These are phyloP conservation scores for Myotis pilosus DNA, from an alignment of 2,797 vertebrate species.

Conservation along the genomic window DNA sequence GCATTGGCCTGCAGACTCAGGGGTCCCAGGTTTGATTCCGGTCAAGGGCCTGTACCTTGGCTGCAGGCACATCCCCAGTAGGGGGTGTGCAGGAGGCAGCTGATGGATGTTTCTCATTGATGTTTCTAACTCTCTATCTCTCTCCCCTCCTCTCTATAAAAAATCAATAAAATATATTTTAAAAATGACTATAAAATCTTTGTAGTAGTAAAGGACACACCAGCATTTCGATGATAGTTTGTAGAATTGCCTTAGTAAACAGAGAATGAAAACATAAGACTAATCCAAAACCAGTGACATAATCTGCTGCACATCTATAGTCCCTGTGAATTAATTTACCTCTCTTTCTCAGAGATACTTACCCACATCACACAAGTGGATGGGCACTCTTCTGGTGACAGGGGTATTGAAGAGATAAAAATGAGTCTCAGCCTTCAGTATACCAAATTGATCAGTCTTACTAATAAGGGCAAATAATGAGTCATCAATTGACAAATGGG, in stretches of 20 bases:
- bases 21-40: too few relatives aligned
- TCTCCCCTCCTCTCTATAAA: too few relatives aligned
- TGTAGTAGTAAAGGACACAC: conserved; percentile 11
- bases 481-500: conserved; percentile 22
- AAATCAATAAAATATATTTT: neutral
- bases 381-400: neutral
- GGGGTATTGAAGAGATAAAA: neutral
- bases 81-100: too few relatives aligned
- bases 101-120: too few relatives aligned
- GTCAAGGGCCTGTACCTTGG: too few relatives aligned
- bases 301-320: neutral
- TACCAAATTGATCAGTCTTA: neutral
- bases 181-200: conserved; percentile 36
- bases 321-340: neutral
- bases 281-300: conserved; percentile 24
- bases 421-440: neutral
- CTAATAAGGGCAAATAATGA: neutral
- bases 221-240: neutral
- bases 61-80: too few relatives aligned
- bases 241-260: conserved; percentile 22
- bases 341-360: neutral
- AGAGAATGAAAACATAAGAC: conserved; percentile 35
- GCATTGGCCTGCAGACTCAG: too few relatives aligned
- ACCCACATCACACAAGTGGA: neutral
- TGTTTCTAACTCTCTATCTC: too few relatives aligned